Evolutionary conservation across 2,113 vertebrate genomes (phyloP).

Genomic region (Heterotilapia buettikoferi): DNA sequence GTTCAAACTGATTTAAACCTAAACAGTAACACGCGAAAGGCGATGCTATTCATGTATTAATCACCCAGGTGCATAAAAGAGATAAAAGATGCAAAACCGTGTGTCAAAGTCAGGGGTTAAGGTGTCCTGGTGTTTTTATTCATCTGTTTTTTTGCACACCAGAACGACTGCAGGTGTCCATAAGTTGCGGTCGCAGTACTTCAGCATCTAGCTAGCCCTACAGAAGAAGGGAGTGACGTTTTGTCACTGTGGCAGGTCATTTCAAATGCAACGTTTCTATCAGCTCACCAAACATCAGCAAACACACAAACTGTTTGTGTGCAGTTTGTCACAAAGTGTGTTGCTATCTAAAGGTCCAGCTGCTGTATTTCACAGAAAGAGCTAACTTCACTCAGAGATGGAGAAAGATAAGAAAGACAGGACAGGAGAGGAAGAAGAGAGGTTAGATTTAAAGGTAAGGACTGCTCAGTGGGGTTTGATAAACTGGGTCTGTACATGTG

Average conservation of each 20-base stretch:
- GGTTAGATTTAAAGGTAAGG: not conserved
- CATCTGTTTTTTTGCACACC: rapidly evolving
- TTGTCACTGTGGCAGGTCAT: not conserved
- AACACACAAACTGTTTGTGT: not conserved
- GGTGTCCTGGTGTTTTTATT: not conserved
- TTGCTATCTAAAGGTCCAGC: not conserved
- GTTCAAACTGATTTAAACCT: not conserved
- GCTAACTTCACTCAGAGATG: not conserved
- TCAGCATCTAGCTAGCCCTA: not conserved
- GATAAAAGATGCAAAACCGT: not conserved
- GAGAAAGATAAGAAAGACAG: not conserved
- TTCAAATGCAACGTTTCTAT: not conserved
- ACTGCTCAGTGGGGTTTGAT: not conserved
- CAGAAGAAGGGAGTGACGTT: rapidly evolving
- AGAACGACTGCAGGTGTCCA: not conserved
- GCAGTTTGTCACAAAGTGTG: not conserved
- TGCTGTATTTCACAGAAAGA: not conserved
- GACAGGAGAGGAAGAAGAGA: not conserved
- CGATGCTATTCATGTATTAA: not conserved
- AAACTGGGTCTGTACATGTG: not conserved
- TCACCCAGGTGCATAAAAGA: not conserved
- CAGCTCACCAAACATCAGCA: not conserved
- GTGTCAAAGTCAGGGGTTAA: not conserved
- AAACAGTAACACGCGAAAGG: rapidly evolving
- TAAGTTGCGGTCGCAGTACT: rapidly evolving